Conservation (phyloP, 2,797 vertebrate species). For the Valencia hispanica region DNA sequence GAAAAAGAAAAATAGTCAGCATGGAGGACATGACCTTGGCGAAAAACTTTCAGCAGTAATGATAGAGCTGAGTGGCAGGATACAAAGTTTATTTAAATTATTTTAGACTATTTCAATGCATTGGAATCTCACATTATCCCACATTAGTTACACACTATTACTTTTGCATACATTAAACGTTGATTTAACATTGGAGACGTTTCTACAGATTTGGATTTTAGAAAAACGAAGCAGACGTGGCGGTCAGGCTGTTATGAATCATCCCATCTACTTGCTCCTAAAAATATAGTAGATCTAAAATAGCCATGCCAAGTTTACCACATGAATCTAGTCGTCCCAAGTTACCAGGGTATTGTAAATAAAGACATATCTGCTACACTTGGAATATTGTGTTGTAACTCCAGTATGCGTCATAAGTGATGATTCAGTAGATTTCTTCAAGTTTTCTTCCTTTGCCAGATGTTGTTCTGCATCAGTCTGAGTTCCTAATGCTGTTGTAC, state of each 20-base stretch:
- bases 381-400: constrained; percentile 1
- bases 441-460: constrained; percentile 57
- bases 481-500: constrained; percentile 71
- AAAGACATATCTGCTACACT: not conserved
- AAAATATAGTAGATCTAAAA: not conserved
- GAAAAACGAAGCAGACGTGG: not conserved
- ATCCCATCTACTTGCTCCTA: not conserved
- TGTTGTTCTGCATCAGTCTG: constrained; percentile 80
- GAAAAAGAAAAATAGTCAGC: no score
- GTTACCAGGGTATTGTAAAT: not conserved
- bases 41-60: no score
- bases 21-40: no score
- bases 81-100: no score
- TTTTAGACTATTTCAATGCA: no score
- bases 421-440: constrained; percentile 13
- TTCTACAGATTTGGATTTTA: no score
- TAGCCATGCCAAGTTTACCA: not conserved
- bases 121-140: no score
- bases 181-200: not conserved
- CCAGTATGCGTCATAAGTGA: not conserved
- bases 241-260: not conserved
- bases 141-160: no score
- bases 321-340: not conserved
- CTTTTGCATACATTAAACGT: not conserved
- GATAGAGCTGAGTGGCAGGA: no score